Evolutionary conservation across 2,797 vertebrate species (phyloP).

Genomic region (Gallinago nigripennis): DNA sequence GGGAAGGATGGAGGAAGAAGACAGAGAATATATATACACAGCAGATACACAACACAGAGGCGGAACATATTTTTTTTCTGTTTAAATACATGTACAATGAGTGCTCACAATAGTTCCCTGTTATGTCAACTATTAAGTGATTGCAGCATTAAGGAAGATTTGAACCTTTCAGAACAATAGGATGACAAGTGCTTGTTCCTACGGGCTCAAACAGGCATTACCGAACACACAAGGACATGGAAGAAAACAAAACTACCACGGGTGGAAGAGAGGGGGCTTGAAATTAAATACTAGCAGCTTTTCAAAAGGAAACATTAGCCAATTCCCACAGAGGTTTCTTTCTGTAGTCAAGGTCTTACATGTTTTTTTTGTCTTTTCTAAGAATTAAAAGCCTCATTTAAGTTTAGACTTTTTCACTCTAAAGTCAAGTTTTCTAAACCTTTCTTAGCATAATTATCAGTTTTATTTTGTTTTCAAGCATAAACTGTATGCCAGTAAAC

Average conservation of each 20-base stretch:
- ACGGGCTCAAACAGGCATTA: neutral
- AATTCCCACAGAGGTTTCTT: neutral
- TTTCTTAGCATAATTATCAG: neutral
- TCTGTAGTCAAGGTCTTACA: neutral
- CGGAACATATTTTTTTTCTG: neutral
- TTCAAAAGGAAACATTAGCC: neutral
- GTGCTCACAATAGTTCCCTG: neutral
- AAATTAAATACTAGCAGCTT: neutral
- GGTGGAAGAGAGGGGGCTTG: neutral
- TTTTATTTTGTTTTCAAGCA: neutral
- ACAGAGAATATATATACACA: neutral
- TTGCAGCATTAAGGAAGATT: neutral
- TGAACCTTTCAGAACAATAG: neutral
- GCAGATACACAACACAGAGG: neutral
- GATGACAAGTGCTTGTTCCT: neutral
- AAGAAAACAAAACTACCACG: neutral
- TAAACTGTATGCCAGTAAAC: neutral
- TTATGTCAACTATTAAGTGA: neutral
- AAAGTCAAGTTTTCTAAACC: neutral
- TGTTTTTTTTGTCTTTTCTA: neutral
- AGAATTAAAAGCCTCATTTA: neutral
- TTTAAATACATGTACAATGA: neutral
- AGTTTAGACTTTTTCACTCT: neutral
- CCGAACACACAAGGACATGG: neutral
- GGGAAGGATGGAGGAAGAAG: neutral